Conservation (phyloP, 2,113 vertebrate species). For the Phylloscopus trochilus region DNA sequence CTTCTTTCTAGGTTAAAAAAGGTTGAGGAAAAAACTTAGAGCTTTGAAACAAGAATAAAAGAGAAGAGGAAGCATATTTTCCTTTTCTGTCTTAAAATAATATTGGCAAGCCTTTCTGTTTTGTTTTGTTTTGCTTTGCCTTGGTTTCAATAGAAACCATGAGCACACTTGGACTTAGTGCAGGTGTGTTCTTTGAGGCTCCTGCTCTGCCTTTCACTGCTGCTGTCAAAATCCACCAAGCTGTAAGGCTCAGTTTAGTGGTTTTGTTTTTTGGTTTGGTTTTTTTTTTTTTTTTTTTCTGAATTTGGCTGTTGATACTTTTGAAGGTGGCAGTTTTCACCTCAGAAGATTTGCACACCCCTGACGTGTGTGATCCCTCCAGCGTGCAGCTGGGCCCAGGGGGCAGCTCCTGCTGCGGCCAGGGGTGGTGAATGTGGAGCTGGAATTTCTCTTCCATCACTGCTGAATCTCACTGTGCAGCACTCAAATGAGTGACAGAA, state of each 20-base stretch:
- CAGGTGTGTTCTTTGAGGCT: background rate
- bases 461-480: background rate
- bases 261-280: background rate
- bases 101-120: background rate
- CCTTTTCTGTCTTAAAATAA: background rate
- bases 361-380: background rate
- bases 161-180: background rate
- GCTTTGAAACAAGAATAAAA: background rate
- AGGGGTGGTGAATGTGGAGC: background rate
- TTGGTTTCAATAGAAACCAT: background rate
- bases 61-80: background rate
- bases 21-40: background rate
- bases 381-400: accelerated
- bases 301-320: background rate
- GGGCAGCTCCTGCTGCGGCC: background rate
- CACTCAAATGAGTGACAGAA: background rate
- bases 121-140: background rate
- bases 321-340: background rate
- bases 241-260: background rate
- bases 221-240: background rate
- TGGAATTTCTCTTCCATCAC: background rate
- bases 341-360: background rate
- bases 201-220: background rate
- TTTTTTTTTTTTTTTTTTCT: background rate
- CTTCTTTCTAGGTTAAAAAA: background rate